Evolutionary conservation across 2,888 invertebrate genomes (phyloP).

Genomic region (Ferrisia virgata): DNA sequence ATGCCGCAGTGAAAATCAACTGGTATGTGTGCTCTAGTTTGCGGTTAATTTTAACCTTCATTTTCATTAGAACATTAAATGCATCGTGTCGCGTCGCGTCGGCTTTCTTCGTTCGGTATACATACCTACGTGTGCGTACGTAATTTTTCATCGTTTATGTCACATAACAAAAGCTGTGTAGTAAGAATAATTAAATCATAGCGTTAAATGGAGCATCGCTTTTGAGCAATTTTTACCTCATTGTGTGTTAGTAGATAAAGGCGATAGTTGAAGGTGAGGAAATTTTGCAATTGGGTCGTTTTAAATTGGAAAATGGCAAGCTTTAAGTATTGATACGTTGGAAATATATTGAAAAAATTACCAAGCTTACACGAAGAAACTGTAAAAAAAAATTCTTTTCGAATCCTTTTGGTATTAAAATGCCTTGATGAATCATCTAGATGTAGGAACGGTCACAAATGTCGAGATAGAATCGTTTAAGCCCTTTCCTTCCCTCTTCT

Average conservation of each 20-base stretch:
- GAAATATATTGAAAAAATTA: too few species aligned
- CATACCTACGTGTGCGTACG: too few species aligned
- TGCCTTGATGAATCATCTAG: too few species aligned
- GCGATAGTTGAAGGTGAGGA: background rate
- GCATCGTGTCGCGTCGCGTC: background rate
- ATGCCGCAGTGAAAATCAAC: background rate
- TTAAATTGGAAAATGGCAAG: too few species aligned
- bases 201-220: background rate
- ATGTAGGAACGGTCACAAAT: too few species aligned
- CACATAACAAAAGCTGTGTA: background rate
- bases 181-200: background rate
- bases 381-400: too few species aligned
- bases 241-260: too few species aligned
- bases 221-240: background rate
- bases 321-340: too few species aligned
- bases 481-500: too few species aligned
- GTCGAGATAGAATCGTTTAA: too few species aligned
- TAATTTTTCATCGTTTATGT: background rate
- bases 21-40: background rate
- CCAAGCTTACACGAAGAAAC: too few species aligned
- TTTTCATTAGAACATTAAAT: background rate
- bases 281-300: background rate
- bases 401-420: too few species aligned
- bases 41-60: background rate
- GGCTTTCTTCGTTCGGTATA: background rate